phyloP scores from a whole-genome alignment of 30 jellyfish, hydroid and myxozoan species.

The Hydractinia echinata region DNA sequence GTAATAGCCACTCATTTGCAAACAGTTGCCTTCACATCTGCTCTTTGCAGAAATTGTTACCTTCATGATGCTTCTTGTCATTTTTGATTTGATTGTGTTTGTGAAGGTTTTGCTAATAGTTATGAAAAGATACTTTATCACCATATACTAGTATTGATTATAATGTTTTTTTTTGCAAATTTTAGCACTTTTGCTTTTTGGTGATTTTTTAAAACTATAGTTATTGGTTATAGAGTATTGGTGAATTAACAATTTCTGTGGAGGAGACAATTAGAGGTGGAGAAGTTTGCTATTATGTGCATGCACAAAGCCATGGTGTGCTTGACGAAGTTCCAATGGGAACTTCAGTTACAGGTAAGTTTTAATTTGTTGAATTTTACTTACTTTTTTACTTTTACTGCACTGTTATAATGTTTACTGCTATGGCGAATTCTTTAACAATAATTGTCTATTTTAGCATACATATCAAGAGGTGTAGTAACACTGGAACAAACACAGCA shows the following conservation, averaged over 20 bases:
- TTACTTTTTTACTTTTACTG: background rate
- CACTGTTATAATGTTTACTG: background rate
- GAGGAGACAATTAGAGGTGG: constrained; percentile 86
- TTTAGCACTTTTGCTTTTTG: background rate
- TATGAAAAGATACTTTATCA: too few relatives aligned
- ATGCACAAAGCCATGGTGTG: constrained; percentile 97
- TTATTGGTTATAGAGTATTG: constrained; percentile 63
- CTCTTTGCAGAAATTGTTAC: too few relatives aligned
- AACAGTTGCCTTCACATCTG: too few relatives aligned
- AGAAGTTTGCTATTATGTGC: constrained; percentile 89
- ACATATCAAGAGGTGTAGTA: constrained; percentile 83
- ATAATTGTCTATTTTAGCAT: constrained; percentile 46
- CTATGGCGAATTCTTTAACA: background rate
- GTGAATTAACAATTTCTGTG: constrained; percentile 76
- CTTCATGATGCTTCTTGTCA: too few relatives aligned
- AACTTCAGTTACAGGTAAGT: constrained; percentile 85
- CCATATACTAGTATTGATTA: too few relatives aligned
- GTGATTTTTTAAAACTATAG: background rate
- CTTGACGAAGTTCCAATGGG: constrained; percentile 91
- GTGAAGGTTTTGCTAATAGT: too few relatives aligned
- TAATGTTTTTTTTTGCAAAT: too few relatives aligned
- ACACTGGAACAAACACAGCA: constrained; percentile 91
- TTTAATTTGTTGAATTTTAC: background rate
- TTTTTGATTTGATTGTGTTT: too few relatives aligned
- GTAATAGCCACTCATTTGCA: too few relatives aligned